phyloP scores from a whole-genome alignment of 2,797 vertebrate genomes.

The Brachyalestes nurse region DNA sequence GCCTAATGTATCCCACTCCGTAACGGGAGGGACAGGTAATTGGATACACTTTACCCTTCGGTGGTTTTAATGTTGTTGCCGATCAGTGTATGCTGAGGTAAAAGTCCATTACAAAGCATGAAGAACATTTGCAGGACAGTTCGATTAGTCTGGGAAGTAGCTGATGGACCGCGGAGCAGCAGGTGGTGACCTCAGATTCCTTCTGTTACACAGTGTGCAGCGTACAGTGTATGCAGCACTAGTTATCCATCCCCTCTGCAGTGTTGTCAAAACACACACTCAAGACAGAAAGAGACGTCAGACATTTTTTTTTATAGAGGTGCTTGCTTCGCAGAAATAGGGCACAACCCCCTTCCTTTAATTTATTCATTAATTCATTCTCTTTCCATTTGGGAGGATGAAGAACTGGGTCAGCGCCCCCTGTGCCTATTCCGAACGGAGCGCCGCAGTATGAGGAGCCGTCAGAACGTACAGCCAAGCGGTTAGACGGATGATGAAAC shows the following conservation, averaged over 20 bases:
- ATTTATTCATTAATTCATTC: slow-evolving; percentile 50
- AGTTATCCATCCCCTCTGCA: too few relatives aligned
- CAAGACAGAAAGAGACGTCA: too few relatives aligned
- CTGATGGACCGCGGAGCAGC: background rate
- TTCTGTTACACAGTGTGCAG: background rate
- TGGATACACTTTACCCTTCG: too few relatives aligned
- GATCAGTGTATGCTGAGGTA: too few relatives aligned
- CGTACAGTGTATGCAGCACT: too few relatives aligned
- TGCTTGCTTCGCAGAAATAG: too few relatives aligned
- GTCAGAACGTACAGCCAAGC: background rate
- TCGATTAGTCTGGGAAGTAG: background rate
- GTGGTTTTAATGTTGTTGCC: too few relatives aligned
- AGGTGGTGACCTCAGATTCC: background rate
- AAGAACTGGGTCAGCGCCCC: slow-evolving; percentile 48
- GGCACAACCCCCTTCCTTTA: too few relatives aligned
- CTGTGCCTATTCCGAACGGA: background rate
- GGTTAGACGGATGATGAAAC: slow-evolving; percentile 11
- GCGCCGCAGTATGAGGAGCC: background rate
- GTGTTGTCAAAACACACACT: slow-evolving; percentile 1
- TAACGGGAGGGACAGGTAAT: too few relatives aligned
- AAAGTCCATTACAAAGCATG: background rate
- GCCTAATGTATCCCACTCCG: too few relatives aligned
- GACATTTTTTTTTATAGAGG: too few relatives aligned
- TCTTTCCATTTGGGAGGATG: slow-evolving; percentile 20
- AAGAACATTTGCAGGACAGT: background rate